Conservation (phyloP, 37 sponge, comb jelly and placozoan species). For the Ephydatia muelleri region DNA sequence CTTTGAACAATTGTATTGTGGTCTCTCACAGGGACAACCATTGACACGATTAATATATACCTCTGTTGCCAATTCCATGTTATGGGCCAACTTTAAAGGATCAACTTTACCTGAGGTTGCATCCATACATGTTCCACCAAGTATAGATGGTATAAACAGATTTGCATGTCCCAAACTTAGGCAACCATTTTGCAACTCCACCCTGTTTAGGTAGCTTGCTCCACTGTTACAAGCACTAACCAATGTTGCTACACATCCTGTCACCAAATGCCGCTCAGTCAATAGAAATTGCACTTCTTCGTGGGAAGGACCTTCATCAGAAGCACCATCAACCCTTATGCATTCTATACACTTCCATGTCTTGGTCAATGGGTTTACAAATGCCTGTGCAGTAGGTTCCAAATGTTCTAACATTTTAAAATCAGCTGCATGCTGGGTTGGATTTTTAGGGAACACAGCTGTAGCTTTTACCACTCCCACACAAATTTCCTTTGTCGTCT, state of each 20-base stretch:
- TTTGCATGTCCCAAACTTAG: slow-evolving; percentile 15
- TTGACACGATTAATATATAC: slow-evolving; percentile 19
- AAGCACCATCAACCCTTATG: slow-evolving; percentile 36
- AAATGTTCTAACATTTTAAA: slow-evolving; percentile 9
- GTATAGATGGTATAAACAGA: slow-evolving; percentile 37
- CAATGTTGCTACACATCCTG: too few relatives aligned
- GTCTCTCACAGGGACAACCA: slow-evolving; percentile 22
- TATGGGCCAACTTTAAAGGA: too few relatives aligned
- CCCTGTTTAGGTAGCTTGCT: slow-evolving; percentile 32
- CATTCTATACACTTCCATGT: slow-evolving; percentile 23
- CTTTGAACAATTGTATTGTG: slow-evolving; percentile 28
- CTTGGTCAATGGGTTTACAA: not conserved
- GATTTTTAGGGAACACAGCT: slow-evolving; percentile 17
- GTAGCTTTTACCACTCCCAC: slow-evolving; percentile 28
- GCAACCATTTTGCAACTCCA: too few relatives aligned
- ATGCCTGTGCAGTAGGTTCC: not conserved
- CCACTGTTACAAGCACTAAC: slow-evolving; percentile 30
- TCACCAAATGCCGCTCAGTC: slow-evolving; percentile 13
- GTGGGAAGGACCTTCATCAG: slow-evolving; percentile 31
- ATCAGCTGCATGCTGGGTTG: slow-evolving; percentile 10
- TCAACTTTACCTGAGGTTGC: slow-evolving; percentile 12
- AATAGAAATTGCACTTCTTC: slow-evolving; percentile 11
- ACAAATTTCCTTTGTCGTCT: slow-evolving; percentile 26
- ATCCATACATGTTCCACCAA: slow-evolving; percentile 16
- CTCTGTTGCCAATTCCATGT: slow-evolving; percentile 22